A percentile compares a stretch with the other conserved stretches of the same genome.
Conservation (phyloP, 2,113 vertebrate species). For the Malurus alboscapulatus region DNA sequence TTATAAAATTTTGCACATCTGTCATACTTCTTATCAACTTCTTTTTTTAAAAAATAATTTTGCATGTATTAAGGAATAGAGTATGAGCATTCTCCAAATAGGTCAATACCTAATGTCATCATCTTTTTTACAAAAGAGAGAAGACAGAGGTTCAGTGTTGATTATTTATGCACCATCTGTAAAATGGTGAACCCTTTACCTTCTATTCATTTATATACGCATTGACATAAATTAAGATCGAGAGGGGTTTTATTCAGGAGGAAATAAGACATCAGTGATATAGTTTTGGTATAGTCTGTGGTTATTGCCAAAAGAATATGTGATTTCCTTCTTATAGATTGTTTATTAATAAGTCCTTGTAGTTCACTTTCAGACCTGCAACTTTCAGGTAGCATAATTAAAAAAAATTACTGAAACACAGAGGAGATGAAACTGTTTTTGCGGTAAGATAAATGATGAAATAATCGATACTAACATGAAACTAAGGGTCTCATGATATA, state of each 20-base stretch:
- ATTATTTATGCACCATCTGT: neutral
- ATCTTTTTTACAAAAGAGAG: neutral
- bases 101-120: neutral
- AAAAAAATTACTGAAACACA: neutral
- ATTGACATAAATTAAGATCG: neutral
- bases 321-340: neutral
- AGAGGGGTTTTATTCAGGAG: neutral
- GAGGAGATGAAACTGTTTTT: neutral
- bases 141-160: neutral
- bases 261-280: neutral
- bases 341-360: neutral
- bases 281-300: neutral
- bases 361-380: neutral
- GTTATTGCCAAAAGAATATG: neutral
- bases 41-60: neutral
- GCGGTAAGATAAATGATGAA: neutral
- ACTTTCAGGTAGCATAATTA: neutral
- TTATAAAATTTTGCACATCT: conserved; percentile 31
- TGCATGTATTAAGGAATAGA: neutral
- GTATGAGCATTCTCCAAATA: neutral
- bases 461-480: neutral
- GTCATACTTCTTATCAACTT: neutral
- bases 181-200: neutral
- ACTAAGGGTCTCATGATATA: neutral
- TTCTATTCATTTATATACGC: neutral